phyloP scores from a whole-genome alignment of 2,797 vertebrate species.

The Pantherophis alleghaniensis region DNA sequence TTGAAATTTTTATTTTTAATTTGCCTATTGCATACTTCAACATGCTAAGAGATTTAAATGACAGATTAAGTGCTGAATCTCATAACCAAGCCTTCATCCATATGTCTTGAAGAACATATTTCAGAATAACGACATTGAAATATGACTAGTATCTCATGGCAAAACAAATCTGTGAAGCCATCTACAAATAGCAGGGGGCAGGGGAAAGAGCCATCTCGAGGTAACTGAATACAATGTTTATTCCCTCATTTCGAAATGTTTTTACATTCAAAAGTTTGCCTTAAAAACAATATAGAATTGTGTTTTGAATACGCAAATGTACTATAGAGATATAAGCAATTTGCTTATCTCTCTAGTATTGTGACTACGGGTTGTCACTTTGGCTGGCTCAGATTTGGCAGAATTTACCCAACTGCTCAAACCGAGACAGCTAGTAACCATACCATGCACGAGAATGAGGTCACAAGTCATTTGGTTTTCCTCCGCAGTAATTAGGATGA shows the following conservation, averaged over 20 bases:
- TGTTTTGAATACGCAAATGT: neutral
- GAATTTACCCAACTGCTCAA: neutral
- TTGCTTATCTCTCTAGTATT: neutral
- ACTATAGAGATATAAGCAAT: neutral
- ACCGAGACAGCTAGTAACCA: neutral
- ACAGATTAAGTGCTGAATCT: neutral
- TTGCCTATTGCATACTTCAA: slow-evolving; percentile 1
- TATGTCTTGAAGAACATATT: neutral
- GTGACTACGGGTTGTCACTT: neutral
- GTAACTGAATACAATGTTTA: neutral
- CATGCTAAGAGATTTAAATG: neutral
- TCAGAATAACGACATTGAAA: neutral
- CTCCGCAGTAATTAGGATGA: neutral
- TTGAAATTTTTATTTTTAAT: slow-evolving; percentile 18
- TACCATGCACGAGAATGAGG: neutral
- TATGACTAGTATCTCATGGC: neutral
- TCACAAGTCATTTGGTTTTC: neutral
- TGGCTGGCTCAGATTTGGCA: neutral
- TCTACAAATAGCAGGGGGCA: neutral
- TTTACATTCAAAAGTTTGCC: neutral
- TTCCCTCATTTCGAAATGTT: neutral
- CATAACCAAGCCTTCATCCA: neutral
- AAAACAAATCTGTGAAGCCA: neutral
- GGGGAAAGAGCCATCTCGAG: too few relatives aligned
- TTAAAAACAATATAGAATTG: neutral